Conservation (phyloP, 2,888 invertebrate species). For the Stegophylla sp. region DNA sequence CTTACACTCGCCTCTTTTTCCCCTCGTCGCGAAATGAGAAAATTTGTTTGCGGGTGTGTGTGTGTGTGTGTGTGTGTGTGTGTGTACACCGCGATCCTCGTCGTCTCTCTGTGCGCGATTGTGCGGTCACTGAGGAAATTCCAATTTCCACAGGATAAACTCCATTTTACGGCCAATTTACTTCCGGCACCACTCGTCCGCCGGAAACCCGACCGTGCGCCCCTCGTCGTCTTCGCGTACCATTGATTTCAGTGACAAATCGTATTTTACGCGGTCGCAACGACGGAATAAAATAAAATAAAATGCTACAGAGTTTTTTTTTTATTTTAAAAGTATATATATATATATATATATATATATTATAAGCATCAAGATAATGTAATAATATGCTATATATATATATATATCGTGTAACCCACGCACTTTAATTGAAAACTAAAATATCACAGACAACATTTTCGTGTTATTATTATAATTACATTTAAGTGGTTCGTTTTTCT, state of each 20-base stretch:
- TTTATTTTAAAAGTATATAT: no score
- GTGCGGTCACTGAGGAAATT: conserved; percentile 58
- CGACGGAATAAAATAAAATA: neutral
- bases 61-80: neutral
- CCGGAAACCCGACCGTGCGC: conserved; percentile 23
- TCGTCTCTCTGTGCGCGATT: neutral
- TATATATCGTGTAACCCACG: no score
- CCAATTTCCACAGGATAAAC: conserved; percentile 54
- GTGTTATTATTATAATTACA: no score
- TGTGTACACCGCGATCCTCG: neutral
- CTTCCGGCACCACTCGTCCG: conserved; percentile 48
- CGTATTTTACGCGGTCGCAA: conserved; percentile 9
- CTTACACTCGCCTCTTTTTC: neutral
- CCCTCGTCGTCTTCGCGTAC: conserved; percentile 9
- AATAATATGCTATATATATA: no score
- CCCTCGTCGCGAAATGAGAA: no score
- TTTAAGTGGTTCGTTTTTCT: no score
- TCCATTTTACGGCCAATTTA: conserved; percentile 59
- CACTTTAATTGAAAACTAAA: no score
- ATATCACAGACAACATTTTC: no score
- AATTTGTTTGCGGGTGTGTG: neutral
- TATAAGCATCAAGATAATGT: no score
- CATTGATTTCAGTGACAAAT: conserved; percentile 18
- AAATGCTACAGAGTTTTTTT: no score
- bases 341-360: no score